Evolutionary conservation across 1,140 invertebrate species (phyloP).

Genomic region (Heterodera schachtii): DNA sequence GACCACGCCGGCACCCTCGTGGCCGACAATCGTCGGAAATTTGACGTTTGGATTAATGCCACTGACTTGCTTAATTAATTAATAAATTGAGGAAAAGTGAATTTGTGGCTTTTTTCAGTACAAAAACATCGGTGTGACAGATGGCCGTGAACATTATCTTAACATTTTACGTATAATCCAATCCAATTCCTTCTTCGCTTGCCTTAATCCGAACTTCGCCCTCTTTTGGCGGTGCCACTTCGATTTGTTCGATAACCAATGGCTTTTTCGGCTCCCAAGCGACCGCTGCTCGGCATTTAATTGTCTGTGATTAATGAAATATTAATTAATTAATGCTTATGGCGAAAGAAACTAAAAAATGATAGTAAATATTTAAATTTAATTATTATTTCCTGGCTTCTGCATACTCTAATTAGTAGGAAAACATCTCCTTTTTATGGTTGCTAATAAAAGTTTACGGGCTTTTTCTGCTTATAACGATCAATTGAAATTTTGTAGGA

Average conservation of each 20-base stretch:
- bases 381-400: too few species aligned
- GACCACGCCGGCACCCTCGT: conserved; percentile 85
- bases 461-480: too few species aligned
- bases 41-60: conserved; percentile 9
- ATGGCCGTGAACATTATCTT: conserved; percentile 72
- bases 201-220: conserved; percentile 73
- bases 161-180: neutral
- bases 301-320: conserved; percentile 26
- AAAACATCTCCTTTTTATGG: too few species aligned
- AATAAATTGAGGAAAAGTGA: neutral
- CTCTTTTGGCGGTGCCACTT: conserved; percentile 87
- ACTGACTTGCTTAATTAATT: neutral
- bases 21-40: conserved; percentile 82
- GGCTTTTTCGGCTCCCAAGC: conserved; percentile 72
- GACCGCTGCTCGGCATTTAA: conserved; percentile 61
- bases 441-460: too few species aligned
- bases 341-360: too few species aligned
- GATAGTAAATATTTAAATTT: too few species aligned
- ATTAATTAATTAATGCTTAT: too few species aligned
- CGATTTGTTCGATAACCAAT: conserved; percentile 82
- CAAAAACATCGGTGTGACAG: conserved; percentile 95
- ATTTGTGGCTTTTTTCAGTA: conserved; percentile 1
- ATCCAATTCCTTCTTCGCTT: neutral
- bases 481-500: too few species aligned
- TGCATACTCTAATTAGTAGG: too few species aligned